phyloP scores from a whole-genome alignment of 1,140 invertebrate species.

The Liolophura sinensis region DNA sequence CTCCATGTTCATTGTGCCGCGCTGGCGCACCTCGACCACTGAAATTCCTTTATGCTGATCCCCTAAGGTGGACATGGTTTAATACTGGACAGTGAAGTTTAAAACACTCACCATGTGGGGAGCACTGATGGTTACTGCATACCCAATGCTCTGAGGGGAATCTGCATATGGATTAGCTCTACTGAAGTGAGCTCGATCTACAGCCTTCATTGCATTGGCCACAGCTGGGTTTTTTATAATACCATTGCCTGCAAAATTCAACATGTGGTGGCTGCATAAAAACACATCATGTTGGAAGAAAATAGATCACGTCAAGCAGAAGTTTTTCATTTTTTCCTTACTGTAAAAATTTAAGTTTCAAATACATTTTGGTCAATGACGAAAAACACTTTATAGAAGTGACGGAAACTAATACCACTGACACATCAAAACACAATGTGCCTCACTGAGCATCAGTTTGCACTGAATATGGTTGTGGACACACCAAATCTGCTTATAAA shows the following conservation, averaged over 20 bases:
- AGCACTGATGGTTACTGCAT: constrained; percentile 92
- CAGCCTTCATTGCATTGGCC: constrained; percentile 78
- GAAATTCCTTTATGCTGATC: background rate
- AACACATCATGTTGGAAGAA: constrained; percentile 1
- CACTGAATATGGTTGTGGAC: no score
- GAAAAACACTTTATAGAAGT: background rate
- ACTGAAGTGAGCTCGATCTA: constrained; percentile 84
- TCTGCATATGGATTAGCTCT: constrained; percentile 81
- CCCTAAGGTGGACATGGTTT: background rate
- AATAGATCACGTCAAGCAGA: background rate
- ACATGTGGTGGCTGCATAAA: constrained; percentile 6
- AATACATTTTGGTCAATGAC: background rate
- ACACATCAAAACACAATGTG: no score
- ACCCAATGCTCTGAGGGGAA: constrained; percentile 71
- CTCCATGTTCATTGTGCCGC: no score
- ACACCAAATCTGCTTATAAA: no score
- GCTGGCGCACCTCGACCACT: background rate
- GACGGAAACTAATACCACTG: background rate
- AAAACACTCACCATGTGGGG: constrained; percentile 87
- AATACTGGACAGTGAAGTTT: background rate
- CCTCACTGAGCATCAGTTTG: no score
- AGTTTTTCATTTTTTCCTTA: background rate
- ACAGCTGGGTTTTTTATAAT: constrained; percentile 82
- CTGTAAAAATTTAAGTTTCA: background rate
- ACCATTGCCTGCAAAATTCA: constrained; percentile 72